Percentiles rank a stretch among this genome's conserved stretches.
Evolutionary conservation across 2,113 vertebrate species (phyloP).

Genomic region (Macroglossus sobrinus): DNA sequence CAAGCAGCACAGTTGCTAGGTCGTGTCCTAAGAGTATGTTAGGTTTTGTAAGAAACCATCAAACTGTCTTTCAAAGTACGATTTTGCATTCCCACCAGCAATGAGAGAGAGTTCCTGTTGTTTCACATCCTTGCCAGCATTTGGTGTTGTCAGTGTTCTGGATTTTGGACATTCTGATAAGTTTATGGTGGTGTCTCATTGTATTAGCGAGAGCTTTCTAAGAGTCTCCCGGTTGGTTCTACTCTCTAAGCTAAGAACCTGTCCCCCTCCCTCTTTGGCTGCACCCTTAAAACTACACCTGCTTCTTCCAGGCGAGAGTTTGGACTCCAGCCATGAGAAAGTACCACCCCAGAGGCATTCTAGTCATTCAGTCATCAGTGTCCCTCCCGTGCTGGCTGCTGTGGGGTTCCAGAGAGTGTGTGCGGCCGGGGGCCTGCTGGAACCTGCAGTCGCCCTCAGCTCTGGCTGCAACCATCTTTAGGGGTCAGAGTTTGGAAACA

Average conservation of each 20-base stretch:
- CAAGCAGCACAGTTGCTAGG: background rate
- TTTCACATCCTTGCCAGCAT: background rate
- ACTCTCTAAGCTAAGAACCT: background rate
- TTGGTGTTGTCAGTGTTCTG: background rate
- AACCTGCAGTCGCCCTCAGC: background rate
- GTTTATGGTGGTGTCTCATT: background rate
- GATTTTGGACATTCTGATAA: background rate
- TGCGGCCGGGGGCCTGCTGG: background rate
- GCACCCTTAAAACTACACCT: background rate
- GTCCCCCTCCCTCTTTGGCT: background rate
- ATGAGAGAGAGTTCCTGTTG: background rate
- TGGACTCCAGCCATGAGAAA: background rate
- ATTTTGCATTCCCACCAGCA: background rate
- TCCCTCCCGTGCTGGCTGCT: background rate
- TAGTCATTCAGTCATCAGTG: background rate
- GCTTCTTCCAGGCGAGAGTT: background rate
- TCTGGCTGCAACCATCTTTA: too few species aligned
- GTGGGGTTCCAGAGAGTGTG: background rate
- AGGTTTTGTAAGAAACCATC: background rate
- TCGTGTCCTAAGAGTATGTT: background rate
- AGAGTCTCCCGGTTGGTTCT: background rate
- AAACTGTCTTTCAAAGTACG: background rate
- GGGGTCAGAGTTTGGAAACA: background rate
- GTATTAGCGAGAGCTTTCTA: background rate
- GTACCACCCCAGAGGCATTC: background rate